Conservation (phyloP, 1,140 invertebrate species). For the Mylabris phalerata region DNA sequence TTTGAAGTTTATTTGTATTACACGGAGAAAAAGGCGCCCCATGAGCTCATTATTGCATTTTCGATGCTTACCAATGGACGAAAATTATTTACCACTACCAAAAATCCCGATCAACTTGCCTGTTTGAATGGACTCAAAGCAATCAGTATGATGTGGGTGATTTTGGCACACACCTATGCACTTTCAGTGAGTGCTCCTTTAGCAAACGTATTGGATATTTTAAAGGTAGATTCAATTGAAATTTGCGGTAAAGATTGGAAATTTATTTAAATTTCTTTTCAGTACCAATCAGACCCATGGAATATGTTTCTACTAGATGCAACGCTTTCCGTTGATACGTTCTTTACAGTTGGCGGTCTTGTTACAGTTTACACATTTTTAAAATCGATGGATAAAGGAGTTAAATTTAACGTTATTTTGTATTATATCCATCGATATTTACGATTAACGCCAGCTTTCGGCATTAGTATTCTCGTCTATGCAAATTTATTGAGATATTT, state of each 20-base stretch:
- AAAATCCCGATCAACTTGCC: conserved; percentile 32
- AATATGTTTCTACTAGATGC: conserved; percentile 12
- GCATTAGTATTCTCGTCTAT: conserved; percentile 47
- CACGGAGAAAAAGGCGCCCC: too few relatives aligned
- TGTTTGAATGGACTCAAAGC: conserved; percentile 52
- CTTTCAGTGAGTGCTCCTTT: not conserved
- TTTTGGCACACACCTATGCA: conserved; percentile 49
- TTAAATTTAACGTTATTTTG: too few relatives aligned
- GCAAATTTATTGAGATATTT: conserved; percentile 48
- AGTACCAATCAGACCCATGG: not conserved
- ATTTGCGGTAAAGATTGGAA: too few relatives aligned
- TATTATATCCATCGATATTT: conserved; percentile 7
- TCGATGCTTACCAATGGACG: too few relatives aligned
- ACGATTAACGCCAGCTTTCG: conserved; percentile 45
- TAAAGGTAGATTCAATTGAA: not conserved
- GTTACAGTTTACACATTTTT: too few relatives aligned
- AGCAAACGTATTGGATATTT: not conserved
- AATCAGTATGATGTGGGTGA: conserved; percentile 58
- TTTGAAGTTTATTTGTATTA: too few relatives aligned
- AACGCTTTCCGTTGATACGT: conserved; percentile 48
- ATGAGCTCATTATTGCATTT: too few relatives aligned
- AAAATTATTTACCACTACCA: too few relatives aligned
- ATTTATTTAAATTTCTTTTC: not conserved
- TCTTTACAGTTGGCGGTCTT: conserved; percentile 45
- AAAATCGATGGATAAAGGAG: too few relatives aligned